Evolutionary conservation across 2,888 invertebrate genomes (phyloP).

Genomic region (Dryadula phaetusa): DNA sequence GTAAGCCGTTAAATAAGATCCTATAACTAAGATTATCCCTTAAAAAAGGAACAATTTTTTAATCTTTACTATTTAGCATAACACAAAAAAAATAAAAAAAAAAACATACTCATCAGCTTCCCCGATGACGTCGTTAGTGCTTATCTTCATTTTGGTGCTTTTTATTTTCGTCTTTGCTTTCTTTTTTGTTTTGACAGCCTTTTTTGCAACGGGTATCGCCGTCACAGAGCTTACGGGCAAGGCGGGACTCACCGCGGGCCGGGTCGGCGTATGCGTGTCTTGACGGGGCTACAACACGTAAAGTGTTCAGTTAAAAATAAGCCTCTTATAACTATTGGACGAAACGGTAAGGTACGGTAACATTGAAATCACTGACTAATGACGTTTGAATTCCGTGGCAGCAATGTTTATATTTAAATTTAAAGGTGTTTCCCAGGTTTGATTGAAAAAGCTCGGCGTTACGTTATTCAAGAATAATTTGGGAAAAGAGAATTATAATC

Average conservation of each 20-base stretch:
- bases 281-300: constrained; percentile 61
- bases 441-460: neutral
- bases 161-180: constrained; percentile 61
- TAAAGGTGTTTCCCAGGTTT: neutral
- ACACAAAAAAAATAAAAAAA: constrained; percentile 24
- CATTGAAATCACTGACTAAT: constrained; percentile 3
- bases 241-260: constrained; percentile 72
- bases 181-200: constrained; percentile 54
- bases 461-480: no score
- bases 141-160: constrained; percentile 60
- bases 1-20: no score
- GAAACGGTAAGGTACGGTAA: constrained; percentile 3
- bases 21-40: neutral
- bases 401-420: neutral
- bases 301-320: constrained; percentile 30
- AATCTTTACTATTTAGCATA: neutral
- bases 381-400: constrained; percentile 5
- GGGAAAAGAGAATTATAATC: no score
- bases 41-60: neutral
- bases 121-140: constrained; percentile 54
- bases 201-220: constrained; percentile 60
- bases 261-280: constrained; percentile 66
- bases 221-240: constrained; percentile 74
- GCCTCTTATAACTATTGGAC: neutral
- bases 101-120: constrained; percentile 70